Evolutionary conservation across 30 jellyfish, hydroid and myxozoan species (phyloP).

Genomic region (Hydractinia echinata): DNA sequence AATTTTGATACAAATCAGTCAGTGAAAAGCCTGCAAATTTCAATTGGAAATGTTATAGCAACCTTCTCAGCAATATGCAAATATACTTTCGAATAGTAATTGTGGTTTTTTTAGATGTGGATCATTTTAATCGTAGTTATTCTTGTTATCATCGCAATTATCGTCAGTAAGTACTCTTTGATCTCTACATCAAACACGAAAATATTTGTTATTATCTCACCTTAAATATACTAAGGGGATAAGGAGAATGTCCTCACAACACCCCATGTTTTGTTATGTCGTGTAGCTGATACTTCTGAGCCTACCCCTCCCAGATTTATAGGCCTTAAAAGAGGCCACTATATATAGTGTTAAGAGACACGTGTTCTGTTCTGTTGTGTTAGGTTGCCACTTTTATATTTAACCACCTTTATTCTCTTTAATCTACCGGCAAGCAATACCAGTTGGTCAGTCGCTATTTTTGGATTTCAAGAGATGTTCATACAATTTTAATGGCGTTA

Average conservation of each 20-base stretch:
- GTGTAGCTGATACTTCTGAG: no score
- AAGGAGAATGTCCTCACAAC: no score
- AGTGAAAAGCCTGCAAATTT: neutral
- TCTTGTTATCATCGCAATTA: slow-evolving; percentile 71
- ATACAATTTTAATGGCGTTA: neutral
- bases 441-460: no score
- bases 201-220: no score
- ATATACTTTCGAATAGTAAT: neutral
- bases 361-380: no score
- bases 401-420: neutral
- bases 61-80: neutral
- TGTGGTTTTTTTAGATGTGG: slow-evolving; percentile 73
- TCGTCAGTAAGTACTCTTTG: slow-evolving; percentile 68
- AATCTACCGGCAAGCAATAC: no score
- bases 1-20: neutral
- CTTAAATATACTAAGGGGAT: no score
- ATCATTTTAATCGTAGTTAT: slow-evolving; percentile 76
- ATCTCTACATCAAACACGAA: no score
- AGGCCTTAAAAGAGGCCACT: no score
- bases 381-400: neutral
- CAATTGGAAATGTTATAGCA: neutral
- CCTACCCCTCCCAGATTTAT: no score
- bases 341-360: no score
- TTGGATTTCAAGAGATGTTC: neutral
- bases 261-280: no score